Conservation (phyloP, 2,797 vertebrate species). For the Atherinosoma microstoma region DNA sequence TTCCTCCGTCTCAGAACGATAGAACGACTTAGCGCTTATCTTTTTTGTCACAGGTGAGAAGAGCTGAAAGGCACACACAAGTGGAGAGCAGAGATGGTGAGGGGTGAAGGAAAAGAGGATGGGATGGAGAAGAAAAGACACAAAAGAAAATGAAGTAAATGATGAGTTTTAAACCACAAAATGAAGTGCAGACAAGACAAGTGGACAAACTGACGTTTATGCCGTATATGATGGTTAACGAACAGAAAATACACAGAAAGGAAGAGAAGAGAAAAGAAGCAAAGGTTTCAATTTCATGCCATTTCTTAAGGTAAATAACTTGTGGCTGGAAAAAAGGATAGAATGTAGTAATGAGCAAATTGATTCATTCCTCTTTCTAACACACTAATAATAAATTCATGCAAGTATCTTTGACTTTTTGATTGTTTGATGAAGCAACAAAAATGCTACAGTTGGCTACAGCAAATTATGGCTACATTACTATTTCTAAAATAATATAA, state of each 20-base stretch:
- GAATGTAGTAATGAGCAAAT: no score
- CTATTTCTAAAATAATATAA: neutral
- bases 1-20: constrained; percentile 94
- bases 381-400: no score
- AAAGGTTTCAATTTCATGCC: neutral
- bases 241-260: constrained; percentile 14
- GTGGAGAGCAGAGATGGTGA: constrained; percentile 72
- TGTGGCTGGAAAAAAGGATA: no score
- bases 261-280: constrained; percentile 10
- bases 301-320: neutral
- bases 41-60: constrained; percentile 91
- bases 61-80: constrained; percentile 88
- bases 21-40: constrained; percentile 93
- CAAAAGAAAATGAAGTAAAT: constrained; percentile 5
- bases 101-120: constrained; percentile 22
- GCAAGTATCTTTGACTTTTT: no score
- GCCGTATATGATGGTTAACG: constrained; percentile 12
- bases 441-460: neutral
- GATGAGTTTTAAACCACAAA: neutral
- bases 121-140: constrained; percentile 10
- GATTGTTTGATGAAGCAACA: neutral
- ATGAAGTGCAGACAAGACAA: neutral
- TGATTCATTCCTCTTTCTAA: no score
- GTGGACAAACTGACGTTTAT: constrained; percentile 9
- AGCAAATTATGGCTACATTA: neutral